Conservation (phyloP, 2,797 vertebrate genomes). For the Pygocentrus nattereri region DNA sequence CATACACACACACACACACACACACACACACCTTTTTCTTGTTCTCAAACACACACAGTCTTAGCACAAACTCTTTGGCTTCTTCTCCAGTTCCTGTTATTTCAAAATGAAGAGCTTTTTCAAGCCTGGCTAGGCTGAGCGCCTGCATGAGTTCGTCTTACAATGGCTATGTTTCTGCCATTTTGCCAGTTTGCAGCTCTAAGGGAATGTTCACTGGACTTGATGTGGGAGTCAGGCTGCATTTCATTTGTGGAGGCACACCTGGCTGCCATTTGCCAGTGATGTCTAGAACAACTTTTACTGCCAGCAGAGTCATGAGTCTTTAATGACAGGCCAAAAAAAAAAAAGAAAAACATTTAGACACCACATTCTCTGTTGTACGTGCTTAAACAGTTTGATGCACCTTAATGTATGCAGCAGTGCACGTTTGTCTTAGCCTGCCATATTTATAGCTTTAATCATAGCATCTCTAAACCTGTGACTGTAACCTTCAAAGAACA, state of each 20-base stretch:
- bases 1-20: not conserved
- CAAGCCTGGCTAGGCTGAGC: constrained; percentile 13
- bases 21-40: no score
- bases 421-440: constrained; percentile 3
- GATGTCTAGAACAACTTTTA: not conserved
- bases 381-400: constrained; percentile 11
- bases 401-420: not conserved
- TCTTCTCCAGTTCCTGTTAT: not conserved
- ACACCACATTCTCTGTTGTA: not conserved
- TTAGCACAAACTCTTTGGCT: constrained; percentile 28
- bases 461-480: constrained; percentile 23
- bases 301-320: no score
- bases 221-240: not conserved
- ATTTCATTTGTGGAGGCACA: not conserved
- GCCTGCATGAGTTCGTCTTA: constrained; percentile 21
- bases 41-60: constrained; percentile 31
- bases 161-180: constrained; percentile 3
- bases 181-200: constrained; percentile 45
- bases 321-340: not conserved
- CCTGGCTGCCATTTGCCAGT: not conserved
- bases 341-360: not conserved
- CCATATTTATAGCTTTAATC: constrained; percentile 49
- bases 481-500: constrained; percentile 26
- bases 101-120: constrained; percentile 16
- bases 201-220: not conserved